These are phyloP conservation scores for Thamnaconus septentrionalis DNA, from an alignment of 2,113 vertebrate genomes.

Conservation along the genomic window DNA sequence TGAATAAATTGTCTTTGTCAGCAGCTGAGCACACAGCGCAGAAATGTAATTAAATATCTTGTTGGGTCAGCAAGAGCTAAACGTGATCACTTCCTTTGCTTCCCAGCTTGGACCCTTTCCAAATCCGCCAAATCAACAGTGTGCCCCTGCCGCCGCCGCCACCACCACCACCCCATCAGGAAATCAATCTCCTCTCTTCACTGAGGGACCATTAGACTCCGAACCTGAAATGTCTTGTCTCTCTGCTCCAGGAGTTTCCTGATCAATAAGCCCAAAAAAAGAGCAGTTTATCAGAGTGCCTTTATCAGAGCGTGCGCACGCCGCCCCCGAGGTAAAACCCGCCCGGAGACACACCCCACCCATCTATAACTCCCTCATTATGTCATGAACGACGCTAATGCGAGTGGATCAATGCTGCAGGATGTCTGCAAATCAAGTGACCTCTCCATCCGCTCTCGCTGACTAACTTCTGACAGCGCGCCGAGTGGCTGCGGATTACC, in stretches of 20 bases:
- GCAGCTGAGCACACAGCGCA: conserved; percentile 44
- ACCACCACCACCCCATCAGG: conserved; percentile 5
- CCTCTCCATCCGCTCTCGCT: conserved; percentile 1
- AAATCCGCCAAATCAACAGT: conserved; percentile 19
- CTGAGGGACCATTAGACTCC: conserved; percentile 36
- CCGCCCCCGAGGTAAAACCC: conserved; percentile 11
- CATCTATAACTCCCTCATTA: conserved; percentile 42
- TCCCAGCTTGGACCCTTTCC: conserved; percentile 27
- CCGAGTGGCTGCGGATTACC: conserved; percentile 70
- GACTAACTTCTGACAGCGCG: conserved; percentile 11
- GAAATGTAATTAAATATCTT: conserved; percentile 67
- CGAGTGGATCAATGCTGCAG: conserved; percentile 11
- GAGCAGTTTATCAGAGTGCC: not conserved
- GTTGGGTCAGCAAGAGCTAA: conserved; percentile 60
- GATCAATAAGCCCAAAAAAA: conserved; percentile 48
- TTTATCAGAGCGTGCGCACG: conserved; percentile 42
- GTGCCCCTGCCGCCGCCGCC: too few species aligned
- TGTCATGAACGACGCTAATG: conserved; percentile 20
- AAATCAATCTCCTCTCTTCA: conserved; percentile 60
- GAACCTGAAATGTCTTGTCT: conserved; percentile 43
- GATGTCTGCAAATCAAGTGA: conserved; percentile 2
- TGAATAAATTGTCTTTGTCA: conserved; percentile 50
- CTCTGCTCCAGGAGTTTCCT: conserved; percentile 18
- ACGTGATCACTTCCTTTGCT: conserved; percentile 32
- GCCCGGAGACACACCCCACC: conserved; percentile 6